phyloP scores from a whole-genome alignment of 2,797 vertebrate species.

The Muscicapa striata region DNA sequence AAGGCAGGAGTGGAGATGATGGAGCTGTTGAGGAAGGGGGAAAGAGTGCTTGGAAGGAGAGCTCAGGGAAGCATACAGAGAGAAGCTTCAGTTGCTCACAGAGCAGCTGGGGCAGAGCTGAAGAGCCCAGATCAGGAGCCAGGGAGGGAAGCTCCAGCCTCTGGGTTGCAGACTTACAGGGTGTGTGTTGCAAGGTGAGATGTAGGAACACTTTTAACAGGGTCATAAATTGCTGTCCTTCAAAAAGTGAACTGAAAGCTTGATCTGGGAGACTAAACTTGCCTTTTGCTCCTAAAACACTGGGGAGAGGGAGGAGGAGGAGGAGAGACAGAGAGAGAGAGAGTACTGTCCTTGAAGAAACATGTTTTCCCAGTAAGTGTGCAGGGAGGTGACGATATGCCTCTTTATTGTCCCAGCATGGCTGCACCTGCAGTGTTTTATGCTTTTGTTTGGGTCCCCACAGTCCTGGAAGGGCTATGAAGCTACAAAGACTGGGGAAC shows the following conservation, averaged over 20 bases:
- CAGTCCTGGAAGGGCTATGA: neutral
- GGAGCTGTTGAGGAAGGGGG: neutral
- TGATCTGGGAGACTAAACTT: neutral
- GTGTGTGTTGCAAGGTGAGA: neutral
- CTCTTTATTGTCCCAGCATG: slow-evolving; percentile 12
- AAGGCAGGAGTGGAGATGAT: neutral
- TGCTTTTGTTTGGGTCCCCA: slow-evolving; percentile 1
- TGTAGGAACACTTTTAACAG: neutral
- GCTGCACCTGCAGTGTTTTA: slow-evolving; percentile 3
- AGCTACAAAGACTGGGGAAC: neutral
- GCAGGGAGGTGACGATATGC: neutral
- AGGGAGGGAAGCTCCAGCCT: neutral
- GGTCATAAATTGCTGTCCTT: neutral
- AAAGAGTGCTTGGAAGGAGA: neutral
- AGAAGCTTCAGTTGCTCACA: neutral
- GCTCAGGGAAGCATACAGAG: neutral
- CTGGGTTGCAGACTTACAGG: neutral
- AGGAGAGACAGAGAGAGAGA: neutral
- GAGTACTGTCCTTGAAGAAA: slow-evolving; percentile 25
- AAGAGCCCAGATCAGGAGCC: neutral
- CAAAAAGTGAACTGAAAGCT: neutral
- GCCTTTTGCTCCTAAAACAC: neutral
- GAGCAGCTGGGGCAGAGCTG: neutral
- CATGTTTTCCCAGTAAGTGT: slow-evolving; percentile 7
- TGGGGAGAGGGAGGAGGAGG: neutral